Base-by-base conservation (phyloP, 2,888 invertebrate genomes). In the Coelinius sp. region DNA sequence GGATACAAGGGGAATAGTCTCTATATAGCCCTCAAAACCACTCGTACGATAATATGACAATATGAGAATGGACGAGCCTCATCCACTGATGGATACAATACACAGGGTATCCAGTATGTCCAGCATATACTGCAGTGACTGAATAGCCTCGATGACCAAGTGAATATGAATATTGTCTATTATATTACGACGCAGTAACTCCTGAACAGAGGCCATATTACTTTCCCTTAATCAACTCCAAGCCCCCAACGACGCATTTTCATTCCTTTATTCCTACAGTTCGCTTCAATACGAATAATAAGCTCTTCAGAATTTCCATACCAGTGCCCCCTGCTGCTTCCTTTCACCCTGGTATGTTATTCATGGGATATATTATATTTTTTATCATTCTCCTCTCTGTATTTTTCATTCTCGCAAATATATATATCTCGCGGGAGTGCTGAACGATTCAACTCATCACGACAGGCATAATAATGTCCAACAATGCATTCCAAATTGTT, bases 1-100 rank as follows among this genome's bases (percentile, higher is more conserved):
- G 17, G 49, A 27, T n/a, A 24, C 38, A 17, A 44, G 31, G 20
- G 24, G 14, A 38, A 38, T 22, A 53, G 65, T 35, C 8, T 35
- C 35, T 17, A 35, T 31, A 25, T 31, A 35, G 14, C 77, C 78
- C 14, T 80, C 81, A 77, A 81, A 76, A 77, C 78, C 79, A 79
- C 77, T 83, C 77, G 76, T 70, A 74, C 73, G 74, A 77, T 73
- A 75, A 80, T 74, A 77, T 78, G 76, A 78, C 80, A 76, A 80
- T 78, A 72, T 77, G 77, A 80, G 81, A 82, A 81, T 78, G 76
- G 77, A 71, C 76, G 17, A 8, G 66, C 71, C 59, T 70, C 71
- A 71, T 68, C 73, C 59, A 72, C 75, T 76, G 78, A 81, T 81
- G 77, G 71, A 78, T 79, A 31, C 80, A 82, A 82, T 82, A 78